Conservation (phyloP, 1,140 invertebrate genomes). For the Copidosoma floridanum region DNA sequence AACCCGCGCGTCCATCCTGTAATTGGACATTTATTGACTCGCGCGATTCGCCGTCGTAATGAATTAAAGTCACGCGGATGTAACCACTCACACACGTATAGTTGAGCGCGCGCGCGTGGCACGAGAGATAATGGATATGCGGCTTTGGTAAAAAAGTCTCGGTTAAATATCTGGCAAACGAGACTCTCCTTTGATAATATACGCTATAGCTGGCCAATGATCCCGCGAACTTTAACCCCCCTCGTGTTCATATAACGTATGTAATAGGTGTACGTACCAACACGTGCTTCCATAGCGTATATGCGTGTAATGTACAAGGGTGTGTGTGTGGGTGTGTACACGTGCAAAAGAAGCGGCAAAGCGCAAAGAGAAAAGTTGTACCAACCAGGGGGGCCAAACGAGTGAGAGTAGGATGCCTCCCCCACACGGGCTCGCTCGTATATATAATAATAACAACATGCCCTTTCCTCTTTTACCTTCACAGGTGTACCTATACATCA, state of each 20-base stretch:
- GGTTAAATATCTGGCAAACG: not conserved
- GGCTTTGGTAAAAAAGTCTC: too few species aligned
- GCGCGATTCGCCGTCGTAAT: not conserved
- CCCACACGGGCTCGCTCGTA: not conserved
- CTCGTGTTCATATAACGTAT: too few species aligned
- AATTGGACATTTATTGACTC: constrained; percentile 21
- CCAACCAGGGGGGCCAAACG: too few species aligned
- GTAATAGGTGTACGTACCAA: too few species aligned
- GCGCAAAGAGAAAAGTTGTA: not conserved
- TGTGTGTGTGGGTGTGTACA: not conserved
- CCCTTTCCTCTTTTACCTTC: not conserved
- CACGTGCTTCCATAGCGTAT: too few species aligned
- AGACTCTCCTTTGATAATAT: not conserved
- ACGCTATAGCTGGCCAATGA: too few species aligned
- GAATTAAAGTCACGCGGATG: not conserved
- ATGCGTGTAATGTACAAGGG: not conserved
- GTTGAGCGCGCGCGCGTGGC: too few species aligned
- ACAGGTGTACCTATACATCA: not conserved
- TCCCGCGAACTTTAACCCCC: not conserved
- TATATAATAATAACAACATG: constrained; percentile 10
- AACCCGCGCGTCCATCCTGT: too few species aligned
- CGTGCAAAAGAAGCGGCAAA: not conserved
- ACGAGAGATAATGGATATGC: too few species aligned
- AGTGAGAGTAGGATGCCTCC: too few species aligned
- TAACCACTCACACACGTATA: too few species aligned